Conservation (phyloP, 2,113 vertebrate species). For the Nematolebias whitei region DNA sequence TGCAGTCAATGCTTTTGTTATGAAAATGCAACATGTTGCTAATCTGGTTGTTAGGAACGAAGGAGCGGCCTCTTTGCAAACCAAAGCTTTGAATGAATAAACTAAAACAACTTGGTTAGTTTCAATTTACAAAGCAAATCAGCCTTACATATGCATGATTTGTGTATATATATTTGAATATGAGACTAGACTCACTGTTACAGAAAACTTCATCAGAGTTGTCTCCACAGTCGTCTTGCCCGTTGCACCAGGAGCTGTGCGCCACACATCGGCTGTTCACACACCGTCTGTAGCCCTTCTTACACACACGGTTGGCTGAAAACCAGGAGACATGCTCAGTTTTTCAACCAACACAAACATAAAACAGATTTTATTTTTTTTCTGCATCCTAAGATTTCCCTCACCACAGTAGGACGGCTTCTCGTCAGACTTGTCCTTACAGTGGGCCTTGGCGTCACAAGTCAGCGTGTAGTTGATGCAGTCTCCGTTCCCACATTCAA, state of each 20-base stretch:
- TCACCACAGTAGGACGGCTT: conserved; percentile 96
- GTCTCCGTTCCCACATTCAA: conserved; percentile 96
- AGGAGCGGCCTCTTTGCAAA: too few species aligned
- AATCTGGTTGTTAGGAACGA: too few species aligned
- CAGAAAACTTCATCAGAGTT: conserved; percentile 93
- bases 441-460: conserved; percentile 89
- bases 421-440: conserved; percentile 98
- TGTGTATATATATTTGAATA: too few species aligned
- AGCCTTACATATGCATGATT: too few species aligned
- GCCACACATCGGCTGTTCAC: conserved; percentile 89
- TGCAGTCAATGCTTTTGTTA: not conserved
- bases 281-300: conserved; percentile 92
- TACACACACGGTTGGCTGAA: conserved; percentile 90
- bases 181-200: conserved; percentile 87
- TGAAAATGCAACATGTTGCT: too few species aligned
- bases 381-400: conserved; percentile 6
- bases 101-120: too few species aligned
- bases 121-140: too few species aligned
- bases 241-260: conserved; percentile 89
- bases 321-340: conserved; percentile 5
- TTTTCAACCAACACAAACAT: conserved; percentile 12
- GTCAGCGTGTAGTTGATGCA: conserved; percentile 94
- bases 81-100: too few species aligned
- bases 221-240: conserved; percentile 90
- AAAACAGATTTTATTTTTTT: too few species aligned